Conservation (phyloP, 2,888 invertebrate genomes). For the Tanytarsus gracilentus region DNA sequence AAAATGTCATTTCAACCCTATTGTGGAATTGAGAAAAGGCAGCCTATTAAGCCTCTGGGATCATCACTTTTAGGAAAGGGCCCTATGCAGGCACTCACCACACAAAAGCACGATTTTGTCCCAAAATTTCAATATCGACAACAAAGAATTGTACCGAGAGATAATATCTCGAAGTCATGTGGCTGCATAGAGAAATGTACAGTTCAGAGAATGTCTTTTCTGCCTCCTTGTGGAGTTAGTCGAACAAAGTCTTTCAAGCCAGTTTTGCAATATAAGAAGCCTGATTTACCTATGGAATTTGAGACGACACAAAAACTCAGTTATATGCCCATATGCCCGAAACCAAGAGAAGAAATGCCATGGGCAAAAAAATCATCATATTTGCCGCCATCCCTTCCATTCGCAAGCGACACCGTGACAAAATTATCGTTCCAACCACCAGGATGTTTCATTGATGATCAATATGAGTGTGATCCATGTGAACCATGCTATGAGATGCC, state of each 20-base stretch:
- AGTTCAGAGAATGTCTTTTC: constrained; percentile 39
- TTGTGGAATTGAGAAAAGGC: constrained; percentile 46
- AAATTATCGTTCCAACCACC: constrained; percentile 54
- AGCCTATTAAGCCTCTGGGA: constrained; percentile 51
- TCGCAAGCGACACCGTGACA: constrained; percentile 48
- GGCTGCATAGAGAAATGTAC: constrained; percentile 39
- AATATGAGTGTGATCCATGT: background rate
- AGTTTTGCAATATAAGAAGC: constrained; percentile 33
- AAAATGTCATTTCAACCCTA: constrained; percentile 52
- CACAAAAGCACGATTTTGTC: constrained; percentile 63
- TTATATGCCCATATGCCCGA: constrained; percentile 44
- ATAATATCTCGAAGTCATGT: constrained; percentile 36
- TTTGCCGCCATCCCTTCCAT: background rate
- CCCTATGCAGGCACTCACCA: constrained; percentile 64
- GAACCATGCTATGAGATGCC: background rate
- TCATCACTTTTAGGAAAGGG: constrained; percentile 54
- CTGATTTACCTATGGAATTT: constrained; percentile 40
- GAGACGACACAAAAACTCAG: constrained; percentile 50
- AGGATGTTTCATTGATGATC: constrained; percentile 39
- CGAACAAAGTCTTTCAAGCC: constrained; percentile 31
- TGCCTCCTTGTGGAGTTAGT: constrained; percentile 32
- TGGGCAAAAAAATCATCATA: constrained; percentile 16
- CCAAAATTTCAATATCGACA: constrained; percentile 49
- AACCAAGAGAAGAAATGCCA: constrained; percentile 37
- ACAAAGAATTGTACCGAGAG: constrained; percentile 35